phyloP scores from a whole-genome alignment of 2,113 vertebrate genomes.

The Pituophis catenifer region DNA sequence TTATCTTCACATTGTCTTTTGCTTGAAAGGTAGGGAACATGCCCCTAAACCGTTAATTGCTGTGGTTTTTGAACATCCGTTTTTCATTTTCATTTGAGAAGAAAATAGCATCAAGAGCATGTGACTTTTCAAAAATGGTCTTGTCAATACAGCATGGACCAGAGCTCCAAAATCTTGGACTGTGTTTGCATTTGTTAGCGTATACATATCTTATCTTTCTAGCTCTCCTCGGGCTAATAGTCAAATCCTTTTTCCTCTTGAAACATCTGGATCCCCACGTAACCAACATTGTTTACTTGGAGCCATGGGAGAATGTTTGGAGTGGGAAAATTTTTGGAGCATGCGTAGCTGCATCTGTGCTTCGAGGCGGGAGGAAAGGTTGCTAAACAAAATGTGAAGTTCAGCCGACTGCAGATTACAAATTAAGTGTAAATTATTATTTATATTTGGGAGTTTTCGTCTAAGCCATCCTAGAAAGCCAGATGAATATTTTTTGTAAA shows the following conservation, averaged over 20 bases:
- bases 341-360: neutral
- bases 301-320: constrained; percentile 49
- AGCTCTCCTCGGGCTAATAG: neutral
- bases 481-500: neutral
- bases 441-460: neutral
- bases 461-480: neutral
- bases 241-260: neutral
- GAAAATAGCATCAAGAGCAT: neutral
- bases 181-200: neutral
- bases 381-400: neutral
- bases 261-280: constrained; percentile 9
- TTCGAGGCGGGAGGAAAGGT: neutral
- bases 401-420: neutral
- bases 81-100: neutral
- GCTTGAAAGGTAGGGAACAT: neutral
- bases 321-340: constrained; percentile 50
- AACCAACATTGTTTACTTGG: constrained; percentile 25
- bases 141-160: neutral
- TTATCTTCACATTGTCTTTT: neutral
- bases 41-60: neutral
- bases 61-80: neutral
- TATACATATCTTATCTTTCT: neutral
- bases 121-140: neutral
- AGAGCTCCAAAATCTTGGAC: neutral
- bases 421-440: neutral